Conservation (phyloP, 2,113 vertebrate species). For the Oceanodroma tethys region DNA sequence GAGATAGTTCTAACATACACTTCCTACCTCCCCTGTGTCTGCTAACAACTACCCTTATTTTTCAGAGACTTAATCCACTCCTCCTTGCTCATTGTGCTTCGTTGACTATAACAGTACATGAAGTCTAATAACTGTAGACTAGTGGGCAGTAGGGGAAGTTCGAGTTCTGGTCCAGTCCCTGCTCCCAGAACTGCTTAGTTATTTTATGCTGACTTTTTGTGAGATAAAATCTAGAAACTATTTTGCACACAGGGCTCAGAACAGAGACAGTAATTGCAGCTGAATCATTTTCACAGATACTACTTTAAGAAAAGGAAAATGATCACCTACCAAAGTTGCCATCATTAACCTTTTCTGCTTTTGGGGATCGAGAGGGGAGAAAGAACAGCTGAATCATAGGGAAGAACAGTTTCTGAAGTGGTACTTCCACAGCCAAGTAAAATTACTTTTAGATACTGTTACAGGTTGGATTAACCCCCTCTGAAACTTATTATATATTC, state of each 20-base stretch:
- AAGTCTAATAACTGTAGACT: not conserved
- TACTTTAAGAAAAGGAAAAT: not conserved
- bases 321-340: not conserved
- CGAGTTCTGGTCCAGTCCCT: not conserved
- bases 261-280: slow-evolving; percentile 9
- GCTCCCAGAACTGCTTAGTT: not conserved
- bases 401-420: slow-evolving; percentile 7
- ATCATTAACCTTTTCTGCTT: slow-evolving; percentile 43
- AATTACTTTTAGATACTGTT: not conserved
- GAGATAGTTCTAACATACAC: not conserved
- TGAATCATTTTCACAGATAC: slow-evolving; percentile 4
- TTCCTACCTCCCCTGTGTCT: not conserved
- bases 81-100: not conserved
- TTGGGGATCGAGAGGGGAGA: not conserved
- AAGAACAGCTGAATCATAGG: not conserved
- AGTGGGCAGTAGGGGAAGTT: not conserved
- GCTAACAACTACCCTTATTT: not conserved
- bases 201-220: not conserved
- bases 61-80: not conserved
- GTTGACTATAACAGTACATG: not conserved
- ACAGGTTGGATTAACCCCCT: not conserved
- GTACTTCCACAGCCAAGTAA: not conserved
- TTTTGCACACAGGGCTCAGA: not conserved
- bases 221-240: not conserved
- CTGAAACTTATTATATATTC: not conserved